Base-by-base conservation (phyloP, 2,797 vertebrate genomes). In the Acipenser ruthenus region DNA sequence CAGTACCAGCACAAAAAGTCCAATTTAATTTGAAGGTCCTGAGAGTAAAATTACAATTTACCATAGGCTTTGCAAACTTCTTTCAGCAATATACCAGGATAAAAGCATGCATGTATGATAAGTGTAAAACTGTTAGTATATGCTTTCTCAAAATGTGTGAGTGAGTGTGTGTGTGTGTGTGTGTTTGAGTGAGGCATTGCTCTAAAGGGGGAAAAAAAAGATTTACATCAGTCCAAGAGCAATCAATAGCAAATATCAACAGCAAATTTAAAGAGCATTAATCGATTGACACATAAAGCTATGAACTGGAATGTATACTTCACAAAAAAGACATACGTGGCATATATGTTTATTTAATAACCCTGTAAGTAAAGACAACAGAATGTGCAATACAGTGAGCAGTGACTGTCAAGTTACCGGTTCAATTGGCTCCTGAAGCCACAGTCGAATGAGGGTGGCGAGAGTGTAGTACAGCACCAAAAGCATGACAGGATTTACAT, bases 381-480 rank as follows among this genome's bases (percentile, higher is more conserved):
- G 55, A 58, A 7, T 7, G 7, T 65, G 67, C 66, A 62, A 65
- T 52, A 56, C 63, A 70, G 67, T 70, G 70, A 72, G 75, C 66
- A 71, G 63, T 5, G 60, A 62, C 9, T 64, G 63, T 64, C 50
- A 23, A 64, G 13, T 77, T 64, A 83, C 71, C 67, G 88, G 85
- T 77, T 90, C 90, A 48, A 92, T 65, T 23, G 96, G 95, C 59
- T 98, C 95, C 65, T 98, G 94, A 50, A 98, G 90, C 96, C 96
- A 99, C 72, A 99, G 92, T 13, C 96, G 95, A 75, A 98, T 97
- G 65, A 99, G 90, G 1, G 96, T 99, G 2, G 96, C 95, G 6
- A 99, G 83, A 0, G 95, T 99, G 86, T 98, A 99, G 85, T 99
- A 99, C 80, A 98, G 92, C 66, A 96, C 78, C 74, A 99, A 83